A percentile compares a stretch with the other conserved stretches of the same genome.
These are phyloP conservation scores for Budorcas taxicolor DNA, from an alignment of 2,113 vertebrate species.

Conservation along the genomic window DNA sequence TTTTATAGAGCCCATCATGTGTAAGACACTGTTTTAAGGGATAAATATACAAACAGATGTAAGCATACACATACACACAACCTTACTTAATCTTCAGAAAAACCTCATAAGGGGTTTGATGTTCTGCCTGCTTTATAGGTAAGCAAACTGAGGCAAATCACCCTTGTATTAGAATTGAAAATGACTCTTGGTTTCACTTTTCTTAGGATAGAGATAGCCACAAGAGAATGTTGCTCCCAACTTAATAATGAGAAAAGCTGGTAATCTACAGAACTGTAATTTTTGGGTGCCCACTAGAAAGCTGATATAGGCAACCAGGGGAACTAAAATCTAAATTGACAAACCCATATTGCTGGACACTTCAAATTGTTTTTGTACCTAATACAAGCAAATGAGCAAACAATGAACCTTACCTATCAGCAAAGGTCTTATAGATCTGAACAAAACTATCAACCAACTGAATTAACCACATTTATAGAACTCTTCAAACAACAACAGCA, in stretches of 20 bases:
- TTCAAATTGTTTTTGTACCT: not conserved
- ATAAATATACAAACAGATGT: not conserved
- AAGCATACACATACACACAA: not conserved
- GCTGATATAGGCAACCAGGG: not conserved
- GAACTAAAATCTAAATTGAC: not conserved
- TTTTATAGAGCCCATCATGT: not conserved
- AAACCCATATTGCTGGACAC: not conserved
- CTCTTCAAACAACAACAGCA: not conserved
- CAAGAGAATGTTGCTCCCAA: not conserved
- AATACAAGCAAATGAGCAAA: not conserved
- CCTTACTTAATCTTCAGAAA: not conserved
- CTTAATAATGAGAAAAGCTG: not conserved
- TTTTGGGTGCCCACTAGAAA: not conserved
- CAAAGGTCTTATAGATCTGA: not conserved
- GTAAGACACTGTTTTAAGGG: not conserved
- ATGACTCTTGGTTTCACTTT: not conserved
- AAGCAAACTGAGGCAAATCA: not conserved
- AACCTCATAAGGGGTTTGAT: not conserved
- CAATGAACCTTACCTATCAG: not conserved
- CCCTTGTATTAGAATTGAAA: not conserved
- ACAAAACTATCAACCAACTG: not conserved
- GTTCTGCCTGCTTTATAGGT: not conserved
- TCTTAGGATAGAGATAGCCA: not conserved
- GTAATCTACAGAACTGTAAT: not conserved
- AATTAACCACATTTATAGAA: not conserved